A percentile compares a stretch with the other conserved stretches of the same genome.
These are phyloP conservation scores for Antechinus stuartii DNA, from an alignment of 2,113 vertebrate genomes.

Conservation along the genomic window DNA sequence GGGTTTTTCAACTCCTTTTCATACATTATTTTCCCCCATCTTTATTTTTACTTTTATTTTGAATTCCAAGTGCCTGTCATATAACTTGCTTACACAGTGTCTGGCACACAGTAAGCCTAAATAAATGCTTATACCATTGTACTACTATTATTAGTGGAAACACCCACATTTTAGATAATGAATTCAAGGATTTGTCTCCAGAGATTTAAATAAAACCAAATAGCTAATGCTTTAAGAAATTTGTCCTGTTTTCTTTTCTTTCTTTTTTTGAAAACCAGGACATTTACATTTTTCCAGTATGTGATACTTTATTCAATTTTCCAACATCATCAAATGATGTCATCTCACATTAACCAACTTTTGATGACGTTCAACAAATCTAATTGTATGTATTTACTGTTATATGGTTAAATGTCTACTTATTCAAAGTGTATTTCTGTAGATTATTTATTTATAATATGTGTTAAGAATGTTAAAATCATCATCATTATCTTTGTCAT, in stretches of 20 bases:
- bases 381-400: background rate
- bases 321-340: background rate
- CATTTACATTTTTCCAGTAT: background rate
- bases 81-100: too few species aligned
- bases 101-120: background rate
- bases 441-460: background rate
- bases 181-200: background rate
- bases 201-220: background rate
- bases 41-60: background rate
- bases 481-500: background rate
- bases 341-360: background rate
- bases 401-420: background rate
- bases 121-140: background rate
- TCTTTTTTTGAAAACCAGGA: background rate
- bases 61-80: background rate
- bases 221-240: background rate
- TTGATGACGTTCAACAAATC: background rate
- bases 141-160: background rate
- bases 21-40: too few species aligned
- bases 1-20: background rate
- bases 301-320: background rate
- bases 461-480: background rate
- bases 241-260: background rate
- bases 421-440: background rate
- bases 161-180: background rate